phyloP scores from a whole-genome alignment of 2,888 invertebrate genomes.

The Platycnemis pennipes region DNA sequence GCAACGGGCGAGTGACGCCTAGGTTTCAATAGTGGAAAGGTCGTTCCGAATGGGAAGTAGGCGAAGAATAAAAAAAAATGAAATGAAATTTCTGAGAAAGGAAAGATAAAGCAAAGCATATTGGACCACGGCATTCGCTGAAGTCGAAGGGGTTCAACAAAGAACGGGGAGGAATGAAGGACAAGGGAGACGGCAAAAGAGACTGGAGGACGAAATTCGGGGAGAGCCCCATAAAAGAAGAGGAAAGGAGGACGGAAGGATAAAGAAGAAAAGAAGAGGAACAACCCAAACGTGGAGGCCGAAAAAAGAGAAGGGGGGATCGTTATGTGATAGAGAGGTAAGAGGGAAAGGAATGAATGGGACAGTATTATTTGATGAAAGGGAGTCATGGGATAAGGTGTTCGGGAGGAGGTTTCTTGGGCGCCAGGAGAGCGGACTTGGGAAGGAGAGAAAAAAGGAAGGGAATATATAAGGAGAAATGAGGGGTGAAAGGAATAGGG shows the following conservation, averaged over 20 bases:
- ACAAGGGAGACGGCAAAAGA: neutral
- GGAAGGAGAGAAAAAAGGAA: neutral
- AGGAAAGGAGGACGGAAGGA: neutral
- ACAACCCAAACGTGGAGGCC: neutral
- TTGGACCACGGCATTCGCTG: neutral
- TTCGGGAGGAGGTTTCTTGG: neutral
- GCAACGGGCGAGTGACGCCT: no score
- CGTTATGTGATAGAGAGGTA: neutral
- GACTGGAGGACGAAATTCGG: neutral
- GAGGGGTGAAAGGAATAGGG: conserved; percentile 14
- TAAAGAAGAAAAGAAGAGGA: neutral
- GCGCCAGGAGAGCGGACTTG: neutral
- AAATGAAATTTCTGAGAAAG: no score
- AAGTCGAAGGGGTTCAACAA: neutral
- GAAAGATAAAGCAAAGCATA: no score
- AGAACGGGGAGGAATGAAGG: neutral
- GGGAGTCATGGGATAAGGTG: conserved; percentile 35
- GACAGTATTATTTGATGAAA: conserved; percentile 17
- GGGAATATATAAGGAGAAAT: conserved; percentile 26
- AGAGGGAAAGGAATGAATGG: neutral
- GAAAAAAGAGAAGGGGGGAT: neutral
- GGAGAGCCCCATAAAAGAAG: neutral
- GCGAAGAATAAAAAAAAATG: no score
- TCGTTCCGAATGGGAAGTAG: no score
- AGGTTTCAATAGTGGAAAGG: no score